Evolutionary conservation across 2,113 vertebrate species (phyloP), one percentile per base, ranked within the genome.

Genomic region (Proterorhinus semilunaris): DNA sequence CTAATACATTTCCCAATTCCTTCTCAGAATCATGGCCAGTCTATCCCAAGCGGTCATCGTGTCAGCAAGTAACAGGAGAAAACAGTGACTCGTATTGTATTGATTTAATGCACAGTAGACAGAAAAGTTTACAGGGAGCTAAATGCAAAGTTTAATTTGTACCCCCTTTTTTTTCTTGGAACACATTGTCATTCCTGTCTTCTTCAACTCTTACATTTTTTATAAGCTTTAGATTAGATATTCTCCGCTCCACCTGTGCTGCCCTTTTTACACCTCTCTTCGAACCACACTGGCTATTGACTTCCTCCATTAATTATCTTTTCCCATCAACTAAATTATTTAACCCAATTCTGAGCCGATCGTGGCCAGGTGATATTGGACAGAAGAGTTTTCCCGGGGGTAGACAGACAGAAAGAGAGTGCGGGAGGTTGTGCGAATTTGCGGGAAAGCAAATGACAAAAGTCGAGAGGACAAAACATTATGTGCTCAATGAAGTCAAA

Each of bases 161-260:
- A 65, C 73, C 74, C 71, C 47, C 63, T 84, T 83, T 85, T 81
- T 86, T 82, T 88, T 80, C 76, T 76, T 83, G 63, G 83, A 69
- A 75, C 83, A 85, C 83, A 90, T 90, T 91, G 84, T 91, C 89
- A 92, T 92, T 92, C 89, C 81, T 80, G 79, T 88, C 86, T 75
- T 79, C 77, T 86, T 74, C 72, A 62, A 70, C 87, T 91, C 82
- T 87, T 92, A 87, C 91, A 92, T 92, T 84, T 91, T 91, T 92
- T 83, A 92, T 92, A 84, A 85, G 78, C 76, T 88, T 88, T 88
- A 90, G 89, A 91, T 92, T 87, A 91, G 89, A 88, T 89, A 84
- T 59, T 88, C 83, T 86, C 72, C 79, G 76, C 76, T 87, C 86
- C 84, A 89, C 87, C 90, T 89, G 84, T 82, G 76, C 80, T 81